Percentiles rank a stretch among this genome's conserved stretches.
Conservation (phyloP, 1,140 invertebrate genomes). For the Steinernema khuongi region DNA sequence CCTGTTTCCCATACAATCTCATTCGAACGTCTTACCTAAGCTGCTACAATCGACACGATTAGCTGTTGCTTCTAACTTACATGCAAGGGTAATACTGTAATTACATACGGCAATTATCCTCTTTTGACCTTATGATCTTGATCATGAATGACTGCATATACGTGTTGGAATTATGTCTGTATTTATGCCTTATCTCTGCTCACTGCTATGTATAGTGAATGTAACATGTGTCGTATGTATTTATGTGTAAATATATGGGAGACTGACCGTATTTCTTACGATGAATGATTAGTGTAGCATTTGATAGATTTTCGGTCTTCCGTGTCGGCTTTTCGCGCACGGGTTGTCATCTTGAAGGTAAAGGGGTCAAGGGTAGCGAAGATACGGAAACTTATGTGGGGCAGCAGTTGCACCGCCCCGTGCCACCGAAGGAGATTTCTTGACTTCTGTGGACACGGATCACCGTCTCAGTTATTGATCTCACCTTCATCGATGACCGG, state of each 20-base stretch:
- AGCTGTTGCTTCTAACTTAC: too few relatives aligned
- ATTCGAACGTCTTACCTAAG: slow-evolving; percentile 50
- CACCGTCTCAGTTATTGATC: not conserved
- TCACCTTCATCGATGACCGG: not conserved
- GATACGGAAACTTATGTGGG: slow-evolving; percentile 16
- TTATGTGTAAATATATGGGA: too few relatives aligned
- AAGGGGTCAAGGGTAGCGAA: slow-evolving; percentile 1
- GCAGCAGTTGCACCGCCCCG: not conserved
- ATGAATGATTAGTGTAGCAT: not conserved
- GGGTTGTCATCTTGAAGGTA: slow-evolving; percentile 6
- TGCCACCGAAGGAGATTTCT: not conserved
- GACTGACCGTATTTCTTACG: too few relatives aligned
- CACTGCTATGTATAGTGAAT: too few relatives aligned
- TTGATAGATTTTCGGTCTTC: not conserved
- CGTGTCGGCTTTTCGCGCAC: not conserved
- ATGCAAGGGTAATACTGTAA: too few relatives aligned
- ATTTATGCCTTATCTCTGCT: too few relatives aligned
- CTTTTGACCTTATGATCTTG: too few relatives aligned
- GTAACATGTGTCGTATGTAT: too few relatives aligned
- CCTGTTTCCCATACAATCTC: slow-evolving; percentile 55
- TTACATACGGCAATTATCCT: too few relatives aligned
- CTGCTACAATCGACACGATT: slow-evolving; percentile 37
- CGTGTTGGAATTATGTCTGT: too few relatives aligned
- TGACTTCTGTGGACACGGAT: not conserved
- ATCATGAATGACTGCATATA: too few relatives aligned